Conservation (phyloP, 1,140 invertebrate species). For the Arctopsyche grandis region DNA sequence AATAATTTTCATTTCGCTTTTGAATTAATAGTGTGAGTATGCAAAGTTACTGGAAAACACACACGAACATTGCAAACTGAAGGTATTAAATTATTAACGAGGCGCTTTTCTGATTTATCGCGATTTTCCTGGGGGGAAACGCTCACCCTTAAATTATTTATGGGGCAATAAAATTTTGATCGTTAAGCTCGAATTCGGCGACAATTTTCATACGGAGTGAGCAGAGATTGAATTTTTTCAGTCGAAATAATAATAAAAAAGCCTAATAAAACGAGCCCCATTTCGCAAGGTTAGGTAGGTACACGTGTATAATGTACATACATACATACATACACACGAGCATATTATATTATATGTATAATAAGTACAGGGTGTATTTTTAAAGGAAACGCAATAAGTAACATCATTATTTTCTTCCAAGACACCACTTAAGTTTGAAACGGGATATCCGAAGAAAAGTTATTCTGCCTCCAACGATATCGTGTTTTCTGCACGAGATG, state of each 20-base stretch:
- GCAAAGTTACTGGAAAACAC: not conserved
- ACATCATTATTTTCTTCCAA: constrained; percentile 16
- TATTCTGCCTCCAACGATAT: not conserved
- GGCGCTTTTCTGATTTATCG: constrained; percentile 16
- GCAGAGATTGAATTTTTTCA: constrained; percentile 2
- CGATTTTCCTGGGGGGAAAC: constrained; percentile 4
- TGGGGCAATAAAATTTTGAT: constrained; percentile 27
- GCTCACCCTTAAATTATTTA: constrained; percentile 29
- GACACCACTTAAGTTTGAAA: constrained; percentile 25
- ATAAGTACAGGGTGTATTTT: no score
- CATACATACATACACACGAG: no score
- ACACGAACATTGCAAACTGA: not conserved
- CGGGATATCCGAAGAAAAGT: constrained; percentile 5
- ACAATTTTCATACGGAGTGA: constrained; percentile 8
- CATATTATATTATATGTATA: no score
- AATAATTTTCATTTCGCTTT: not conserved
- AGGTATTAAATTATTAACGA: constrained; percentile 25
- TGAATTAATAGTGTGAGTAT: not conserved
- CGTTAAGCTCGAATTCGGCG: constrained; percentile 10
- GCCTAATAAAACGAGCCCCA: no score
- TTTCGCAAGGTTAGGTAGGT: no score
- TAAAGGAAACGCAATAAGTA: constrained; percentile 9
- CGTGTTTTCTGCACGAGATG: constrained; percentile 3
- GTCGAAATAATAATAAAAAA: not conserved
- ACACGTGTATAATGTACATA: no score